Evolutionary conservation across 37 sponge, comb jelly and placozoan species (phyloP).

Genomic region (Chondrosia reniformis): DNA sequence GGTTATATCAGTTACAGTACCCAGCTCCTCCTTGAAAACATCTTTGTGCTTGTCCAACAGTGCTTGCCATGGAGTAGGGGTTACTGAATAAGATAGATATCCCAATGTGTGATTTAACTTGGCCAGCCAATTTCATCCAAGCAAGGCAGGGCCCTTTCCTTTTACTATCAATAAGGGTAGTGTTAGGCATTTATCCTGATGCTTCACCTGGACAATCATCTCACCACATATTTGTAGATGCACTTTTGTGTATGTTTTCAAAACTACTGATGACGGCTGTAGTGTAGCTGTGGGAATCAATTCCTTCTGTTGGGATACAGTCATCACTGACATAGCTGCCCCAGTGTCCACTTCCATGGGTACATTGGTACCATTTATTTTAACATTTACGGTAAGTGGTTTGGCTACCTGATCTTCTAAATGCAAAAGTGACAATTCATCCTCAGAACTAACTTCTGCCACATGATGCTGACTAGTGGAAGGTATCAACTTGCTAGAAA

Average conservation of each 20-base stretch:
- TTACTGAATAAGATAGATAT: neutral
- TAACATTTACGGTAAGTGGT: neutral
- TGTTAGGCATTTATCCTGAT: neutral
- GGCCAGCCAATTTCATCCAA: neutral
- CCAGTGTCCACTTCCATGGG: neutral
- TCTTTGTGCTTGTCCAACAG: neutral
- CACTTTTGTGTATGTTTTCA: conserved; percentile 3
- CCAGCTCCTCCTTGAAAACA: conserved; percentile 5
- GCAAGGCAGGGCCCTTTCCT: neutral
- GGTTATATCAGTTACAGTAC: neutral
- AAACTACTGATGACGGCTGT: neutral
- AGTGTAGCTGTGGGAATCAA: neutral
- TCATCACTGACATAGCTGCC: too few relatives aligned
- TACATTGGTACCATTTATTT: neutral
- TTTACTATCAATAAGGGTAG: neutral
- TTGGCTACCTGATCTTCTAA: neutral
- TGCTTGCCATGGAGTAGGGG: neutral
- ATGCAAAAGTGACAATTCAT: neutral
- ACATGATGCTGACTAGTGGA: too few relatives aligned
- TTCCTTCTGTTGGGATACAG: neutral
- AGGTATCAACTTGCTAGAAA: too few relatives aligned
- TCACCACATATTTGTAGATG: neutral
- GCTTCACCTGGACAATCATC: neutral
- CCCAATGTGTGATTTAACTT: neutral
- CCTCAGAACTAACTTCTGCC: too few relatives aligned